phyloP scores from a whole-genome alignment of 2,888 invertebrate genomes.

The Nemoura dubitans region DNA sequence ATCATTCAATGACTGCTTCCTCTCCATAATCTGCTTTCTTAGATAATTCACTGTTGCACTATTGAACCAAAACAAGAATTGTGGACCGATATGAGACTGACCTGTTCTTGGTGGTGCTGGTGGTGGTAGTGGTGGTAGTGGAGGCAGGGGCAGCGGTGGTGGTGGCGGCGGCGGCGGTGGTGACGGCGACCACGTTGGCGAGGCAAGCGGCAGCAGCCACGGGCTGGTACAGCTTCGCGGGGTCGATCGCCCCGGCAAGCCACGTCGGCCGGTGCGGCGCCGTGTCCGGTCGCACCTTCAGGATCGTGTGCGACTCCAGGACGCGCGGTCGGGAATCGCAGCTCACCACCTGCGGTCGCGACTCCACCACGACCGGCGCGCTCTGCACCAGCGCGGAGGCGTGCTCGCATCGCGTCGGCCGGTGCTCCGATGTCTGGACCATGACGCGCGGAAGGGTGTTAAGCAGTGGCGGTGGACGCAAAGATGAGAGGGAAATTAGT shows the following conservation, averaged over 20 bases:
- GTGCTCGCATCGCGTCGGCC: not conserved
- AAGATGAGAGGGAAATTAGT: too few species aligned
- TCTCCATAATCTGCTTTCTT: too few species aligned
- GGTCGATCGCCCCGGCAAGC: conserved; percentile 56
- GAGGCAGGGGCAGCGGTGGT: too few species aligned
- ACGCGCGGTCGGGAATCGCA: conserved; percentile 14
- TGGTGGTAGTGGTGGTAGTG: conserved; percentile 45
- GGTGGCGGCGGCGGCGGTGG: too few species aligned
- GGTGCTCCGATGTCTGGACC: not conserved
- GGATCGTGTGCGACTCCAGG: conserved; percentile 43
- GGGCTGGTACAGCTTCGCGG: not conserved
- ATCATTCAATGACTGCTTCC: too few species aligned
- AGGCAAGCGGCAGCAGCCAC: too few species aligned
- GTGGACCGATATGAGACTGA: too few species aligned
- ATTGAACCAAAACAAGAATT: too few species aligned
- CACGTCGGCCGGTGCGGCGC: conserved; percentile 61
- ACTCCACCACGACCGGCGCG: conserved; percentile 34
- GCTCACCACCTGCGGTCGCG: conserved; percentile 22
- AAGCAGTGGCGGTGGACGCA: too few species aligned
- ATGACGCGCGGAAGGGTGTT: not conserved
- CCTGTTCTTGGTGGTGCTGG: conserved; percentile 37
- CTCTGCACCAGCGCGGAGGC: not conserved
- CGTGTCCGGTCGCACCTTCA: conserved; percentile 13
- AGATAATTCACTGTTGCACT: too few species aligned
- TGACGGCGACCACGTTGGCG: too few species aligned